Evolutionary conservation across 2,113 vertebrate genomes (phyloP), one percentile per base, ranked within the genome.

Genomic region (Athene cunicularia): DNA sequence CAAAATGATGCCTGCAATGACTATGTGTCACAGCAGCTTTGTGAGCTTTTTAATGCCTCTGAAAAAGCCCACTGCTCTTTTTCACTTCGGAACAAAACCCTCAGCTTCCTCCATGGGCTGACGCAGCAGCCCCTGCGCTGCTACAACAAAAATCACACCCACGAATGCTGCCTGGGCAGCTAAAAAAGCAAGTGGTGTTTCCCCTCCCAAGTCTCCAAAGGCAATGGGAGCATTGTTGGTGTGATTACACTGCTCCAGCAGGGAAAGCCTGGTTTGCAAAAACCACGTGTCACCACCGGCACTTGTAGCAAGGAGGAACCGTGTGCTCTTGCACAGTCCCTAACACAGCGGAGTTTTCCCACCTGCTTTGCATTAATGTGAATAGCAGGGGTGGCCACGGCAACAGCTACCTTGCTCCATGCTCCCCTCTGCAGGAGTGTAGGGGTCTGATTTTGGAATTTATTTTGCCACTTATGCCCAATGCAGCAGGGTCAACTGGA

Each of bases 211-310:
- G 37, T n/a, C 23, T 62, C 47, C 1, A 0, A n/a, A 92, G 50
- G 47, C 0, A 0, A 53, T 24, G 37, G 76, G 20, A 80, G 10
- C 1, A 0, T 11, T 43, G 56, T 0, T 43, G 70, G n/a, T 75
- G 56, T 27, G 35, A 17, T 74, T 35, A 32, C 0, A 3, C 32
- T 50, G 24, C 41, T 90, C 66, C n/a, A 50, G 41, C 20, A 66
- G 8, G 56, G n/a, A 32, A 70, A 49, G 33, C 6, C 24, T 32
- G 11, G 32, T 41, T 74, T 86, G 53, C n/a, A 66, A 70, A 60
- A 53, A 62, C 62, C 5, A 4, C 1, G 0, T 22, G 33, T 35
- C 67, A 35, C 33, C 43, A 56, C 18, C 0, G 4, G 62, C n/a
- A 35, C 45, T 63, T 5, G 1, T 33, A 53, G 30, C 59, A 66